Percentiles rank a stretch among this genome's conserved stretches.
Conservation (phyloP, 1,140 invertebrate genomes). For the Campodea augens region DNA sequence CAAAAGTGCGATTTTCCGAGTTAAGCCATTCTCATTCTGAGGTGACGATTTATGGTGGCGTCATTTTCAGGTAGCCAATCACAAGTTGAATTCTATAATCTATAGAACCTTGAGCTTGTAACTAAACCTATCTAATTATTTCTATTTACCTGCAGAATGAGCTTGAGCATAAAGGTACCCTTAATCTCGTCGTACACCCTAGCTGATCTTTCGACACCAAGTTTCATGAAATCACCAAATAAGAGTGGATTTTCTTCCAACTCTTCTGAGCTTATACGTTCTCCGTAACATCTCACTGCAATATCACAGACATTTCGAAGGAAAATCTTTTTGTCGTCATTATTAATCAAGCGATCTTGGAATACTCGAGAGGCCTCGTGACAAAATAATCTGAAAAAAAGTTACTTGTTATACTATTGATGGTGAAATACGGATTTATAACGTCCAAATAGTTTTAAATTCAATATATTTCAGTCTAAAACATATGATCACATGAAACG, state of each 20-base stretch:
- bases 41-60: too few species aligned
- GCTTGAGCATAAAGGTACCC: conserved; percentile 50
- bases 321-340: conserved; percentile 58
- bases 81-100: too few species aligned
- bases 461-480: too few species aligned
- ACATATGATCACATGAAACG: too few species aligned
- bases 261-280: conserved; percentile 35
- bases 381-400: conserved; percentile 50
- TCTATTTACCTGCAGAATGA: conserved; percentile 35
- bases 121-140: too few species aligned
- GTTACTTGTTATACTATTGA: conserved; percentile 6
- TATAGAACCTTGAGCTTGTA: too few species aligned
- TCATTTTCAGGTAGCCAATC: too few species aligned
- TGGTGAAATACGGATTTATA: too few species aligned
- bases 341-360: conserved; percentile 70
- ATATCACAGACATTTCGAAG: conserved; percentile 42
- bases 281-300: conserved; percentile 36
- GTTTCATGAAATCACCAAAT: conserved; percentile 73
- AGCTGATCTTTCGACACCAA: conserved; percentile 47
- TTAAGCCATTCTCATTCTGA: too few species aligned
- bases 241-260: conserved; percentile 45
- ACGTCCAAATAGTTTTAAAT: too few species aligned
- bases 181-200: conserved; percentile 66
- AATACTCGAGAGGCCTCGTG: conserved; percentile 79
- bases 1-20: too few species aligned